Base-by-base conservation (phyloP, 2,888 invertebrate genomes). In the Tethea ocularis region DNA sequence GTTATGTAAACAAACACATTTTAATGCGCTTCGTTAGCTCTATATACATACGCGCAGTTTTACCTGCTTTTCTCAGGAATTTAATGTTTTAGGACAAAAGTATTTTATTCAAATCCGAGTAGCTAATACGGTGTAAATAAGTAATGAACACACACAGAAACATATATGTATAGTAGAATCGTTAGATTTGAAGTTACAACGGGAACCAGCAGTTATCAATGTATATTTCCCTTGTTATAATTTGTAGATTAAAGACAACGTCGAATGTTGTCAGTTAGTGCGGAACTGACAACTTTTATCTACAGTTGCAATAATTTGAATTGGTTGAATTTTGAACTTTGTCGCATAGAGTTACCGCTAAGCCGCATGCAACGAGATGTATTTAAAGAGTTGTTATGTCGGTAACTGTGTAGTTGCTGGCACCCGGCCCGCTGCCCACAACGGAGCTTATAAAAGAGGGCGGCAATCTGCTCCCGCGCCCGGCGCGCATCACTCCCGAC, bases 401-500 rank as follows among this genome's bases (percentile, higher is more conserved):
- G n/a, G 36, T 38, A 24, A 24, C 26, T 22, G 33, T 56, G 62
- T 36, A 68, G 74, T 69, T 63, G 78, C 86, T 88, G 88, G 90
- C 89, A 88, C 61, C 64, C 72, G 72, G 86, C 89, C 89, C 90
- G 82, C 78, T 67, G 82, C 84, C 86, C 82, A 81, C 87, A 81
- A 80, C 91, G 82, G 82, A 92, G 89, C 91, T 92, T 92, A 92
- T 92, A 92, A 92, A 92, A 92, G 92, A 84, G 85, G 84, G 84
- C 82, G 76, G 75, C 82, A 73, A 81, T 82, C 81, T 84, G 85
- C 77, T 80, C 82, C 89, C 86, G 86, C 89, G 91, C 91, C 86
- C 91, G 89, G 84, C 88, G 87, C 91, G 88, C 81, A 84, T 78
- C 91, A 89, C 82, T 84, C 84, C 80, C 81, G 78, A 83, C 84